A percentile compares a stretch with the other conserved stretches of the same genome.
These are phyloP conservation scores for Eulemur mongoz DNA, from an alignment of 2,797 vertebrate species.

Conservation along the genomic window DNA sequence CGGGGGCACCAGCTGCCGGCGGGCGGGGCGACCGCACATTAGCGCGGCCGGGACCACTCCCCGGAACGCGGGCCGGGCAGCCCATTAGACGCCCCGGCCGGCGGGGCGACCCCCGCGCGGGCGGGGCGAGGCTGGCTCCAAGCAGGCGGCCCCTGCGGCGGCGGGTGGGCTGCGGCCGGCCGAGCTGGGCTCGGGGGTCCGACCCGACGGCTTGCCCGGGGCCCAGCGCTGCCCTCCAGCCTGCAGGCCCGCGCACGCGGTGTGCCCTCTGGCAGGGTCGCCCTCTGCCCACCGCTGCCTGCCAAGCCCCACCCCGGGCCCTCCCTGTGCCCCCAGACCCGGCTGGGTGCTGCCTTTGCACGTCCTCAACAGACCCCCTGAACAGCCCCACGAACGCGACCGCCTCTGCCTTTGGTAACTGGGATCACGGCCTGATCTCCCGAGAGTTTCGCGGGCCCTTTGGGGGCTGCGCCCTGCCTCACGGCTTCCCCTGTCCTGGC, in stretches of 20 bases:
- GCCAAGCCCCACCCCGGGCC: background rate
- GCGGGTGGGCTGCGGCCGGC: background rate
- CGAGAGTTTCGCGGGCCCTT: rapidly evolving
- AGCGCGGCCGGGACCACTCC: constrained; percentile 65
- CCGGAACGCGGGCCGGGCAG: constrained; percentile 57
- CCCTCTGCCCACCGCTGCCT: background rate
- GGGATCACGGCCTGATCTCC: background rate
- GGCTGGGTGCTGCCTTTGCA: background rate
- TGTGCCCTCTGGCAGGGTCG: background rate
- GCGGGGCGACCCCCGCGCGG: constrained; percentile 34
- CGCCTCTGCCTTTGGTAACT: rapidly evolving
- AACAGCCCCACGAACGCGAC: background rate
- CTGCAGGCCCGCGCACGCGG: background rate
- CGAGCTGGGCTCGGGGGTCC: background rate
- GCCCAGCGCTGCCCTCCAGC: background rate
- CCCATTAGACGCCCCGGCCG: constrained; percentile 59
- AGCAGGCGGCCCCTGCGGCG: constrained; percentile 15
- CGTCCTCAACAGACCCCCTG: background rate
- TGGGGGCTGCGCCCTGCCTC: background rate
- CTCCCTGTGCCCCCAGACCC: no score
- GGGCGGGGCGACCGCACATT: constrained; percentile 74
- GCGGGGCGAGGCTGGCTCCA: constrained; percentile 37
- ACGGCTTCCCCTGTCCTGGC: background rate
- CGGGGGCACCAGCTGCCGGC: constrained; percentile 69
- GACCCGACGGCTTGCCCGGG: background rate